Percentiles rank a stretch among this genome's conserved stretches.
Evolutionary conservation across 2,113 vertebrate species (phyloP).

Genomic region (Scortum barcoo): DNA sequence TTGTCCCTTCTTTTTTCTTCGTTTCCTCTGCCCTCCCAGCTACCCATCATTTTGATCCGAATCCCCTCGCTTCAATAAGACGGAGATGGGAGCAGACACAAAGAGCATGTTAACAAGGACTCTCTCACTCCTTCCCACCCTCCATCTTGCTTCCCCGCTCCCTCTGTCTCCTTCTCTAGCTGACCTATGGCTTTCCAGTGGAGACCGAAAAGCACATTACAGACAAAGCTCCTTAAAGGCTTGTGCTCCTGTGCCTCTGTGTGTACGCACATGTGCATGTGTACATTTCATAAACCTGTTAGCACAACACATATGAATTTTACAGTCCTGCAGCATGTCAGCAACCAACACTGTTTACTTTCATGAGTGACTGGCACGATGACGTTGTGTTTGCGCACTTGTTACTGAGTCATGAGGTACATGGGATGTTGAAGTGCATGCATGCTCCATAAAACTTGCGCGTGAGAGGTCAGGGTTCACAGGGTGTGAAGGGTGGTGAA

Average conservation of each 20-base stretch:
- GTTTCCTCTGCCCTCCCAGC: constrained; percentile 13
- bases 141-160: constrained; percentile 22
- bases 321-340: constrained; percentile 20
- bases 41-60: constrained; percentile 65
- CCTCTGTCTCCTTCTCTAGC: constrained; percentile 27
- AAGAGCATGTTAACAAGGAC: constrained; percentile 76
- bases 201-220: constrained; percentile 78
- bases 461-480: constrained; percentile 28
- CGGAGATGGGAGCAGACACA: constrained; percentile 69
- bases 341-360: constrained; percentile 16
- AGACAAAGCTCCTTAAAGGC: constrained; percentile 82
- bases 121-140: constrained; percentile 8
- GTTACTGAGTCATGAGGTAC: background rate
- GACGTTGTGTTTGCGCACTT: background rate
- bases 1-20: background rate
- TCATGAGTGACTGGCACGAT: background rate
- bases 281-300: constrained; percentile 66
- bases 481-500: background rate
- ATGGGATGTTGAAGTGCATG: background rate
- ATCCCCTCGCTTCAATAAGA: constrained; percentile 46
- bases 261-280: constrained; percentile 9
- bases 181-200: constrained; percentile 73
- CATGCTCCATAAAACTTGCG: background rate
- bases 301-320: constrained; percentile 37
- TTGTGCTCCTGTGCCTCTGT: constrained; percentile 47